These are phyloP conservation scores for Flexamia atlantica DNA, from an alignment of 2,888 invertebrate species.

Conservation along the genomic window DNA sequence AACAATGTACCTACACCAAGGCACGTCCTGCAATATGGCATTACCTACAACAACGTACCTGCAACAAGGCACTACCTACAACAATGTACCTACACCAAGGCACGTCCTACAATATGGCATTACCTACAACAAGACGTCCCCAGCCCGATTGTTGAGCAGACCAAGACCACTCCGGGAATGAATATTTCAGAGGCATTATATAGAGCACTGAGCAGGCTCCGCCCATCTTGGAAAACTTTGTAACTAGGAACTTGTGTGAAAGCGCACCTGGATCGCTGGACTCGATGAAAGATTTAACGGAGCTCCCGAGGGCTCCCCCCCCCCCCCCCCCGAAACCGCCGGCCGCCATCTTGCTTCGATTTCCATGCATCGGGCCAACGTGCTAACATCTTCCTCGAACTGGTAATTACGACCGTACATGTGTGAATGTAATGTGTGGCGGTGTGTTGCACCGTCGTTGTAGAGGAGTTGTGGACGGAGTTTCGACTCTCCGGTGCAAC, in stretches of 20 bases:
- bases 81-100: too few relatives aligned
- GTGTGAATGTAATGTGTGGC: neutral
- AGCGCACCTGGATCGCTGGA: constrained; percentile 61
- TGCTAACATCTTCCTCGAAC: constrained; percentile 12
- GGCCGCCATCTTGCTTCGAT: constrained; percentile 60
- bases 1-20: too few relatives aligned
- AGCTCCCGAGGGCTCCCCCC: constrained; percentile 33
- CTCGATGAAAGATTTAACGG: constrained; percentile 63
- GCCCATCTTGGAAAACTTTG: constrained; percentile 57
- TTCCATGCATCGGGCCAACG: constrained; percentile 47
- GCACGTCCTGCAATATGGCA: too few relatives aligned
- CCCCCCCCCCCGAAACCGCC: neutral
- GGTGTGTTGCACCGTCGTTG: too few relatives aligned
- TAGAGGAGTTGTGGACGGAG: too few relatives aligned
- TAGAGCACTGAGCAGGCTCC: constrained; percentile 29
- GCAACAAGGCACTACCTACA: too few relatives aligned
- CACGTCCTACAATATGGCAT: too few relatives aligned
- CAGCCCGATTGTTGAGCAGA: neutral
- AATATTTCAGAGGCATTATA: constrained; percentile 49
- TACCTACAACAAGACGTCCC: too few relatives aligned
- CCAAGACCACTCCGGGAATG: constrained; percentile 46
- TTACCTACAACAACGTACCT: too few relatives aligned
- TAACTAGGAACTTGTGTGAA: constrained; percentile 59
- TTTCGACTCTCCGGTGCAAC: too few relatives aligned
- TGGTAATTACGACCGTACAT: constrained; percentile 12